phyloP scores from a whole-genome alignment of 1,140 invertebrate genomes.

The Cardiocondyla obscurior region DNA sequence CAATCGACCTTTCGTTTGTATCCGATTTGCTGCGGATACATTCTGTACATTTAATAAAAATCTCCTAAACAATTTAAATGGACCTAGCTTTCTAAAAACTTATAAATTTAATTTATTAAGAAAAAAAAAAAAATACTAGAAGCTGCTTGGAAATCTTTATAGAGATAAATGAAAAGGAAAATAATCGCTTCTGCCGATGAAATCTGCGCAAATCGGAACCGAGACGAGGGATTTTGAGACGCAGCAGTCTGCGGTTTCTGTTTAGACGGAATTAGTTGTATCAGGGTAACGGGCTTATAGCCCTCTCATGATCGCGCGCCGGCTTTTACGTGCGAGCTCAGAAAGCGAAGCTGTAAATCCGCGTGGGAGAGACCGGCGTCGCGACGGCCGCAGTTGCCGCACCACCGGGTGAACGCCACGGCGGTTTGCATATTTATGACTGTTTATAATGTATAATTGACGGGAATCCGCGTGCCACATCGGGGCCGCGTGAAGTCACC shows the following conservation, averaged over 20 bases:
- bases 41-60: not conserved
- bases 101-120: not conserved
- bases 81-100: not conserved
- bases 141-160: not conserved
- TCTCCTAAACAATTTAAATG: not conserved
- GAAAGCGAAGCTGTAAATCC: conserved; percentile 68
- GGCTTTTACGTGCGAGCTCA: not conserved
- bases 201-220: not conserved
- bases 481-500: conserved; percentile 50
- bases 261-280: not conserved
- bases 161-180: too few species aligned
- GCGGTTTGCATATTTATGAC: conserved; percentile 74
- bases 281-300: not conserved
- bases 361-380: conserved; percentile 62
- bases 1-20: not conserved
- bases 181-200: not conserved
- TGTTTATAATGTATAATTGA: conserved; percentile 77
- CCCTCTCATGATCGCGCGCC: conserved; percentile 44
- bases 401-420: not conserved
- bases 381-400: conserved; percentile 58
- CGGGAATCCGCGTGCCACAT: conserved; percentile 69
- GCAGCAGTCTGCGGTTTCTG: not conserved
- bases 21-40: not conserved
- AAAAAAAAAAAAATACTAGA: too few species aligned
- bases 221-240: not conserved